Percentiles rank a stretch among this genome's conserved stretches.
Conservation (phyloP, 2,888 invertebrate species). For the Ennomos erosarius region DNA sequence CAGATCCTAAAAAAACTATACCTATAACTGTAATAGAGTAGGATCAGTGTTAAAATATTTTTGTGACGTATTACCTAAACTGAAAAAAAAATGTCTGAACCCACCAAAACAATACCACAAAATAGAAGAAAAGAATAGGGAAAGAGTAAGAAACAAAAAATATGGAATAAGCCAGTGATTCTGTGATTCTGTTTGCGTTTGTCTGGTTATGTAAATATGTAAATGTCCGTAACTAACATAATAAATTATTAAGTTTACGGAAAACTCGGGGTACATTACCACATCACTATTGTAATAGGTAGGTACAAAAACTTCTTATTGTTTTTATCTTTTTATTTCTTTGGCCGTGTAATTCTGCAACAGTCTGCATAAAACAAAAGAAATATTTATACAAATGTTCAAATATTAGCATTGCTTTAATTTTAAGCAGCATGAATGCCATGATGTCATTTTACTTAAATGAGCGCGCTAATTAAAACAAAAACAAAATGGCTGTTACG, state of each 20-base stretch:
- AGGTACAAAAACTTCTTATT: slow-evolving; percentile 2
- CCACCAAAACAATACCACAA: too few species aligned
- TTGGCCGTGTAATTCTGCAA: slow-evolving; percentile 12
- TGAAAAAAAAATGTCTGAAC: too few species aligned
- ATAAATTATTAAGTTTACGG: background rate
- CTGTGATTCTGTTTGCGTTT: too few species aligned
- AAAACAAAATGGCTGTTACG: slow-evolving; percentile 5
- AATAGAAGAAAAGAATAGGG: too few species aligned
- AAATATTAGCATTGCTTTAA: slow-evolving; percentile 5
- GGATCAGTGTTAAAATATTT: too few species aligned
- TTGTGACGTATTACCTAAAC: too few species aligned
- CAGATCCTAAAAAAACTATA: too few species aligned
- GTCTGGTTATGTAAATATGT: too few species aligned
- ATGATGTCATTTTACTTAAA: slow-evolving; percentile 10
- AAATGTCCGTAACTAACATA: background rate
- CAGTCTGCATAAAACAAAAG: slow-evolving; percentile 10
- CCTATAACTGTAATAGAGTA: too few species aligned
- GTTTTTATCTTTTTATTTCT: slow-evolving; percentile 2
- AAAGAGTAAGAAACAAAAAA: too few species aligned
- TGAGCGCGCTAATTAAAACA: background rate
- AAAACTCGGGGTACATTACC: background rate
- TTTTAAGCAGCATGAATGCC: slow-evolving; percentile 2
- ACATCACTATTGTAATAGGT: slow-evolving; percentile 1
- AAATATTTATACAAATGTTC: slow-evolving; percentile 18
- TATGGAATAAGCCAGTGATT: too few species aligned